Base-by-base conservation (phyloP, 2,113 vertebrate genomes). In the Lamprotornis superbus region DNA sequence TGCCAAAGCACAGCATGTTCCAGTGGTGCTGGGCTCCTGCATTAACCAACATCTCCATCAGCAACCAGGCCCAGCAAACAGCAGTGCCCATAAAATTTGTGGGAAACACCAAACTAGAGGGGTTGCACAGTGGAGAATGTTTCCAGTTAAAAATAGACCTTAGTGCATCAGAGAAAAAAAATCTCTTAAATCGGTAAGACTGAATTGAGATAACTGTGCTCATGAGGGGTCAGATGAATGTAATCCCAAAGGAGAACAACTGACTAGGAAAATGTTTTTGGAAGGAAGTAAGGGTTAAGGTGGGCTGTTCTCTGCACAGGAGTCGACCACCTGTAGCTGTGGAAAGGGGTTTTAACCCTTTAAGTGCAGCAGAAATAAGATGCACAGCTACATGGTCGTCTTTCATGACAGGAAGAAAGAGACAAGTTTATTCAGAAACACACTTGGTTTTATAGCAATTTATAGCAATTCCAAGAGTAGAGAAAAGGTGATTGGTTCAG, bases 301-400 rank as follows among this genome's bases (percentile, higher is more conserved):
- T 8, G 35, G 27, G 74, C 56, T 49, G 33, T 27, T 63, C 46
- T 52, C 42, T 28, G 27, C 44, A 42, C 14, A 9, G 0, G 0
- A 65, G 21, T 67, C 39, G 55, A 28, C 7, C 25, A 25, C 3
- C n/a, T n/a, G n/a, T n/a, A n/a, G n/a, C n/a, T n/a, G n/a, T n/a
- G n/a, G n/a, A n/a, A n/a, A n/a, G n/a, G n/a, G n/a, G n/a, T n/a
- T n/a, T n/a, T n/a, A n/a, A n/a, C n/a, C n/a, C n/a, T n/a, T n/a
- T n/a, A n/a, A n/a, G n/a, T n/a, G n/a, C n/a, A n/a, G n/a, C n/a
- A n/a, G n/a, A n/a, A n/a, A n/a, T n/a, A n/a, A n/a, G n/a, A n/a
- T n/a, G n/a, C n/a, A n/a, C n/a, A n/a, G n/a, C n/a, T n/a, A n/a
- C n/a, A n/a, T n/a, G n/a, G n/a, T n/a, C n/a, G n/a, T n/a, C n/a